These are phyloP conservation scores for Cynaeus angustus DNA, from an alignment of 2,888 invertebrate species.

Conservation along the genomic window DNA sequence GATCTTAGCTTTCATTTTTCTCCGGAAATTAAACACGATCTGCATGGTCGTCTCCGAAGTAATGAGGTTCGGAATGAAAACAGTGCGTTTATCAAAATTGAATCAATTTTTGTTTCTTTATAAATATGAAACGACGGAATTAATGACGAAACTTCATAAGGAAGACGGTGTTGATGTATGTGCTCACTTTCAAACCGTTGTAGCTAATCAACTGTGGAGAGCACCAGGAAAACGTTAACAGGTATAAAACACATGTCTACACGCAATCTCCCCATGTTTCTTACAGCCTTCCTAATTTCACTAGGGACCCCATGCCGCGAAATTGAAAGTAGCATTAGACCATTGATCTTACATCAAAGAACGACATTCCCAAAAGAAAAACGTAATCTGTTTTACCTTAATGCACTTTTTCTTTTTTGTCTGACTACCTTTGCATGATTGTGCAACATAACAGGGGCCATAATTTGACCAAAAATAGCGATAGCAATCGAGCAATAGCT, in stretches of 20 bases:
- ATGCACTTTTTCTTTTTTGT: constrained; percentile 25
- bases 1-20: constrained; percentile 18
- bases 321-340: constrained; percentile 41
- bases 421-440: constrained; percentile 28
- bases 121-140: constrained; percentile 21
- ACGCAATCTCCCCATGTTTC: constrained; percentile 51
- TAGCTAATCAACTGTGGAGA: constrained; percentile 48
- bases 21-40: constrained; percentile 28
- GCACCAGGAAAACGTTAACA: constrained; percentile 47
- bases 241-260: constrained; percentile 49
- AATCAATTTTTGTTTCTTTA: neutral
- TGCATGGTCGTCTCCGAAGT: too few relatives aligned
- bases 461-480: constrained; percentile 36
- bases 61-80: too few relatives aligned
- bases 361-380: constrained; percentile 20
- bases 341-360: constrained; percentile 48
- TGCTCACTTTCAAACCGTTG: constrained; percentile 30
- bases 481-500: constrained; percentile 15
- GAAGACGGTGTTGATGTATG: constrained; percentile 30
- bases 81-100: too few relatives aligned
- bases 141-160: constrained; percentile 31
- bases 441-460: constrained; percentile 12
- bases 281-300: constrained; percentile 43
- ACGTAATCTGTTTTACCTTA: constrained; percentile 15
- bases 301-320: constrained; percentile 40